Conservation (phyloP, 2,888 invertebrate genomes). For the Odontothrips loti region DNA sequence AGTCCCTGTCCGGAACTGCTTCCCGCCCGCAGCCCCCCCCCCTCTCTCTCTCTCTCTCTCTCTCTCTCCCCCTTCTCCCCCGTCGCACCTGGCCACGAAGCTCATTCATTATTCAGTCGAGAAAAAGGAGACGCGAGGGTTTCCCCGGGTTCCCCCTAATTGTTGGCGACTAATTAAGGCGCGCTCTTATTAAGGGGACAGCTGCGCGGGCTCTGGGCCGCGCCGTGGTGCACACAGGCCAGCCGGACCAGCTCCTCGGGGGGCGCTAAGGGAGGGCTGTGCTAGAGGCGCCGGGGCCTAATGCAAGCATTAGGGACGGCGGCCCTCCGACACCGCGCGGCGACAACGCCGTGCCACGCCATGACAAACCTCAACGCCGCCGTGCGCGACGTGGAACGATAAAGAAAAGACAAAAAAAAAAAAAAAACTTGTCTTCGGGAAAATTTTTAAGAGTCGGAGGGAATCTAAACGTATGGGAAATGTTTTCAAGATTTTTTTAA, state of each 20-base stretch:
- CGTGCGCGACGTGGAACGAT: not conserved
- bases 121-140: not conserved
- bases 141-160: not conserved
- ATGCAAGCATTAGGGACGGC: not conserved
- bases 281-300: not conserved
- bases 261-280: too few species aligned
- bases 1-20: too few species aligned
- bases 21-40: too few species aligned
- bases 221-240: not conserved
- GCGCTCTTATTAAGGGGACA: not conserved
- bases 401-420: not conserved
- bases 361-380: not conserved
- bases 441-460: too few species aligned
- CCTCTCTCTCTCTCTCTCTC: not conserved
- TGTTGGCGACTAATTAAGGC: slow-evolving; percentile 3
- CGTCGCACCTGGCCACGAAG: not conserved
- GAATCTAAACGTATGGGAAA: too few species aligned
- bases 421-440: not conserved
- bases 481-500: too few species aligned
- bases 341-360: too few species aligned
- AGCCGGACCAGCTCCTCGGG: too few species aligned
- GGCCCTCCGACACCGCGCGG: too few species aligned
- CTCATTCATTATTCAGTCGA: slow-evolving; percentile 6
- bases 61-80: not conserved
- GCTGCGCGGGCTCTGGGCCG: not conserved